phyloP scores from a whole-genome alignment of 2,888 invertebrate species.

The Zele albiditarsus region DNA sequence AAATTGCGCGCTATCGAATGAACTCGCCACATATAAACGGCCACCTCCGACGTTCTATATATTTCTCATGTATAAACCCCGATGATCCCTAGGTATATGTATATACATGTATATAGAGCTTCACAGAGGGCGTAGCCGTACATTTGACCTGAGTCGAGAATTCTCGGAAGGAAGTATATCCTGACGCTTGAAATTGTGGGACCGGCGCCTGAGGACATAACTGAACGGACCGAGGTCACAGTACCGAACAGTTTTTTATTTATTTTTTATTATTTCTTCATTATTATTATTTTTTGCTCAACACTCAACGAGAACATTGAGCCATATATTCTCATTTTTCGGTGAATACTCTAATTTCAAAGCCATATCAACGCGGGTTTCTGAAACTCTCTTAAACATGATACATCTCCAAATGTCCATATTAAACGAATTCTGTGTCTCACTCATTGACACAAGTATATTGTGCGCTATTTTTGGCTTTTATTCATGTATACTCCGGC shows the following conservation, averaged over 20 bases:
- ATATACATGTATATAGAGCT: neutral
- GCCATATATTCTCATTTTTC: neutral
- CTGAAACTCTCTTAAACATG: neutral
- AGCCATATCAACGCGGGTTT: neutral
- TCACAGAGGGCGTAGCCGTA: slow-evolving; percentile 30
- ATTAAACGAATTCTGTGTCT: neutral
- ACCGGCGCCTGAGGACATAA: slow-evolving; percentile 33
- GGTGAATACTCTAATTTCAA: slow-evolving; percentile 16
- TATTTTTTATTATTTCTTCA: neutral
- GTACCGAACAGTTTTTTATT: slow-evolving; percentile 2
- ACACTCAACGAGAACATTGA: slow-evolving; percentile 15
- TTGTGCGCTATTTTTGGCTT: neutral
- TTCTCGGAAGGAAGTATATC: slow-evolving; percentile 39
- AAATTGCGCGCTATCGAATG: slow-evolving; percentile 19
- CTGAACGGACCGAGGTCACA: slow-evolving; percentile 26
- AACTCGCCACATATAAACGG: neutral
- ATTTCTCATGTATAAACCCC: slow-evolving; percentile 19
- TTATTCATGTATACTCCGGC: neutral
- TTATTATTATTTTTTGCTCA: neutral
- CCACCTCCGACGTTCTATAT: slow-evolving; percentile 7
- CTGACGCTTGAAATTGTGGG: slow-evolving; percentile 33
- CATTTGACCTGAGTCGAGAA: slow-evolving; percentile 33
- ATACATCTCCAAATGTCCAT: neutral
- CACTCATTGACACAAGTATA: neutral
- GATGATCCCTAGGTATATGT: slow-evolving; percentile 17